Percentiles rank a stretch among this genome's conserved stretches.
These are phyloP conservation scores for Mechanitis messenoides DNA, from an alignment of 2,888 invertebrate species.

Conservation along the genomic window DNA sequence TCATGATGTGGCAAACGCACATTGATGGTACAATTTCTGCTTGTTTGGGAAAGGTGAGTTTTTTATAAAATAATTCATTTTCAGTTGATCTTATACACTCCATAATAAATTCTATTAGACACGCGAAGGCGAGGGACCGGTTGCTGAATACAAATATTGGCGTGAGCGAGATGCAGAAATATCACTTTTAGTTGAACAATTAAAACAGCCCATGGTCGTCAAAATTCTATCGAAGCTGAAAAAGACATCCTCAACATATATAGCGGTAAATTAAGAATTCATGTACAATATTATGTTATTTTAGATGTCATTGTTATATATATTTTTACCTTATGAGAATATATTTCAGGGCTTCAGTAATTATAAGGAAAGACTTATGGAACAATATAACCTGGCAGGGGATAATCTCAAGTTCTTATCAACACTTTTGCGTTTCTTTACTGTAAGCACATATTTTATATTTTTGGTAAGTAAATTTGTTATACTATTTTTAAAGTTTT, in stretches of 20 bases:
- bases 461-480: too few relatives aligned
- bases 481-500: not conserved
- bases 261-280: constrained; percentile 48
- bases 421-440: constrained; percentile 84
- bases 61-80: not conserved
- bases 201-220: constrained; percentile 82
- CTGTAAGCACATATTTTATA: constrained; percentile 48
- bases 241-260: constrained; percentile 69
- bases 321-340: constrained; percentile 46
- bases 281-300: not conserved
- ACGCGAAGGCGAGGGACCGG: constrained; percentile 84
- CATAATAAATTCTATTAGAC: constrained; percentile 40
- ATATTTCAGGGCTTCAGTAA: constrained; percentile 75
- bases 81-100: not conserved
- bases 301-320: constrained; percentile 20
- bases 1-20: constrained; percentile 80
- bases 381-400: constrained; percentile 82
- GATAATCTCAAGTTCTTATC: constrained; percentile 87
- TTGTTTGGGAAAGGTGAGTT: constrained; percentile 69
- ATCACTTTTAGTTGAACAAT: constrained; percentile 86
- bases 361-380: constrained; percentile 78
- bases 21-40: constrained; percentile 76
- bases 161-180: constrained; percentile 86
- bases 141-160: constrained; percentile 93
- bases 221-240: constrained; percentile 78